Percentiles rank a stretch among this genome's conserved stretches.
Conservation (phyloP, 1,140 invertebrate genomes). For the Temnothorax longispinosus region DNA sequence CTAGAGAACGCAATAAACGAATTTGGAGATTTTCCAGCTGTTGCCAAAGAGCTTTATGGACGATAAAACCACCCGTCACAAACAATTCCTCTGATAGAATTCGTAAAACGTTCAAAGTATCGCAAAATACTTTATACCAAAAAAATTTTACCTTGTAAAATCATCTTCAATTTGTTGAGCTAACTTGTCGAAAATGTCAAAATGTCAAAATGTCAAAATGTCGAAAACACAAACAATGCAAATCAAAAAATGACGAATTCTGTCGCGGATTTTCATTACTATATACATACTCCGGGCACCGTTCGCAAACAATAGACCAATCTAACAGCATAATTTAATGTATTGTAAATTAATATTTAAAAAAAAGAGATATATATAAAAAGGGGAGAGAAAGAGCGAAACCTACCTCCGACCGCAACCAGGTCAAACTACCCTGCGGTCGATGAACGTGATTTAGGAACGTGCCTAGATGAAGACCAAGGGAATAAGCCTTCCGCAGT, state of each 20-base stretch:
- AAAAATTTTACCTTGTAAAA: neutral
- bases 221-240: neutral
- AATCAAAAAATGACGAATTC: neutral
- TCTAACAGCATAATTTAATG: neutral
- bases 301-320: neutral
- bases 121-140: neutral
- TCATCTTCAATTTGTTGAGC: neutral
- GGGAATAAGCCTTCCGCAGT: slow-evolving; percentile 29
- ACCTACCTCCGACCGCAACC: slow-evolving; percentile 39
- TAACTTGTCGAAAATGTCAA: neutral
- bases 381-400: neutral
- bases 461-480: slow-evolving; percentile 34
- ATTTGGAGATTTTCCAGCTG: neutral
- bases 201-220: neutral
- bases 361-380: neutral
- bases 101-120: neutral
- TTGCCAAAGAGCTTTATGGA: neutral
- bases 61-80: neutral
- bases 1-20: neutral
- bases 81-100: neutral
- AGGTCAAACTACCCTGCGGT: slow-evolving; percentile 61
- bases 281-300: neutral
- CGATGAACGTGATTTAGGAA: slow-evolving; percentile 63
- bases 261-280: neutral
- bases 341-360: neutral